Evolutionary conservation across 1,140 invertebrate genomes (phyloP), one percentile per base, ranked within the genome.

Genomic region (Maniola jurtina): DNA sequence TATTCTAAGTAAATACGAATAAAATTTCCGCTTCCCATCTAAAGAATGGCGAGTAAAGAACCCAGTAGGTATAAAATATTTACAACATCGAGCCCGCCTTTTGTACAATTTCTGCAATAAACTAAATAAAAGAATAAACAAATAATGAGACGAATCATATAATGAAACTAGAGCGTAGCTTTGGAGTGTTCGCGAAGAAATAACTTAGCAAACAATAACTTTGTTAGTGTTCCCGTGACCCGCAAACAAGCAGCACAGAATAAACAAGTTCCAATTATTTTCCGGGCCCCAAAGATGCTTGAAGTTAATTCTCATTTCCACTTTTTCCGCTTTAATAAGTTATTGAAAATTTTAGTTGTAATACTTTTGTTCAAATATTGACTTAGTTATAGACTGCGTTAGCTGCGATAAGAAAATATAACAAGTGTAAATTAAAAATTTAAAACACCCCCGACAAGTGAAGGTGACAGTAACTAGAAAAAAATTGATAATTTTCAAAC

Each of bases 211-310:
- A 67, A 66, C 64, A 60, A 60, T 66, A 71, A 69, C 60, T 66
- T 71, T 64, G 61, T 61, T 67, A 71, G 40, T 56, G 48, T 47
- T 67, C 60, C 25, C 47, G 34, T 40, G 48, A 34, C 34, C 42
- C 56, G 65, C 58, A 63, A 71, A 67, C 64, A 64, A 67, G 63
- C 50, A 58, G 40, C 25, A 13, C 40, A 52, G 16, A 42, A 62
- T 65, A 71, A 71, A 67, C 40, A 71, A 71, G 60, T 15, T 52
- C 16, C 56, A 60, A 61, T 61, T 70, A 66, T 63, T 45, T 52
- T 66, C 62, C 61, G 55, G 55, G 35, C 13, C 11, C 25, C 52
- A 34, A 55, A 55, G 52, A 55, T 55, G 52, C 33, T 55, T 55
- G 52, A 34, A 34, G 25, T 33, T 50, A 25, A 16, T 16, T 6